Evolutionary conservation across 2,888 invertebrate species (phyloP), one percentile per base, ranked within the genome.

Genomic region (Rugalucina vietnamica): DNA sequence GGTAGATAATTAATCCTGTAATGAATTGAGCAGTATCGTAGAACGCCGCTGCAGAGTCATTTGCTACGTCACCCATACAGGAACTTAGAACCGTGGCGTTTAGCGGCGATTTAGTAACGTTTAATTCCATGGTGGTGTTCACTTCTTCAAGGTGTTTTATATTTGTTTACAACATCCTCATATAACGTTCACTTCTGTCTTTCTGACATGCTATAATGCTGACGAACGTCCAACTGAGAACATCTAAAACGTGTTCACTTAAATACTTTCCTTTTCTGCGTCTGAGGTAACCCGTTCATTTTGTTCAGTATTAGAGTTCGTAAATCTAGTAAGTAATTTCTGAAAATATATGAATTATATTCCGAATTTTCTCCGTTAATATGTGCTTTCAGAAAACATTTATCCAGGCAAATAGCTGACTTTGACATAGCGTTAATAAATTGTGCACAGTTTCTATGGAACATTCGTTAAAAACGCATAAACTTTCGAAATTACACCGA

Each of bases 1-100:
- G 93, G 76, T 92, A 92, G 34, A 92, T 90, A 34, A 93, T 90
- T 0, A 93, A 85, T 27, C 93, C 93, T 0, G 93, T 93, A 1
- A 93, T 89, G 39, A 90, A 87, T 54, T 89, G 89, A 12, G 89
- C 90, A 4, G 86, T 85, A 34, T 90, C 86, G 84, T 93, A 93
- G 81, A 93, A 93, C 14, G 73, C 82, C 0, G 80, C 82, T 4
- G 80, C 84, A 1, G 87, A 76, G 32, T 84, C 82, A 69, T 84
- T 80, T n/a, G 32, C 29, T 1, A 24, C 29, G 24, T 50, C 39
- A 8, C 79, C 76, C 2, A 37, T 36, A 60, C 84, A 87, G 21
- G 57, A n/a, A 32, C 81, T 76, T 27, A 49, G 43, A 36, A 75
- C 50, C 1, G 72, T 81, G n/a, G 21, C 29, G 69, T 86, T 86